These are phyloP conservation scores for Myiozetetes cayanensis DNA, from an alignment of 2,113 vertebrate species.

Conservation along the genomic window DNA sequence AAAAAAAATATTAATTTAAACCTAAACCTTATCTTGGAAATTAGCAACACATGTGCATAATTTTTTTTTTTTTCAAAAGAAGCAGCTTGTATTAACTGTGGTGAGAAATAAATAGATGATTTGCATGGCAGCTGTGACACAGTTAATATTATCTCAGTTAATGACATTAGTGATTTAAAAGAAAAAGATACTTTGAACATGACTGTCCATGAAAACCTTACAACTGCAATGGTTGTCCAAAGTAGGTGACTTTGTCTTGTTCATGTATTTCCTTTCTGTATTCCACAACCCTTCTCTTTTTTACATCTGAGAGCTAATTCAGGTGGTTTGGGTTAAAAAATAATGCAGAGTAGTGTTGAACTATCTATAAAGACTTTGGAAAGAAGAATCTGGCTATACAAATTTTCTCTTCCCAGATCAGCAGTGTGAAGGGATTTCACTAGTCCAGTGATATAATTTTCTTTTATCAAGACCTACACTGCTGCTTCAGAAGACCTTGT, in stretches of 20 bases:
- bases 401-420: not conserved
- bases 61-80: not conserved
- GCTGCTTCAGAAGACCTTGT: not conserved
- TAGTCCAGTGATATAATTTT: not conserved
- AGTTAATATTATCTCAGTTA: not conserved
- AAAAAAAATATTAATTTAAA: not conserved
- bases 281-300: not conserved
- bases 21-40: not conserved
- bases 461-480: not conserved
- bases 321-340: not conserved
- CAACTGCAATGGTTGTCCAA: not conserved
- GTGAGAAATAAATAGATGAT: not conserved
- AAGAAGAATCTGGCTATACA: not conserved
- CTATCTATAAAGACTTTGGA: not conserved
- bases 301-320: not conserved
- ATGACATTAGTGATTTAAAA: not conserved
- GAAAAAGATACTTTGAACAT: not conserved
- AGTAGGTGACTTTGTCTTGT: not conserved
- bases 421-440: not conserved
- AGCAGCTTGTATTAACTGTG: not conserved
- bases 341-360: not conserved
- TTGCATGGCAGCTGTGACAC: not conserved
- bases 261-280: not conserved
- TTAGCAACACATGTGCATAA: accelerated
- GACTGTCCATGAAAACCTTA: not conserved